Conservation (phyloP, 2,113 vertebrate species). For the Oncorhynchus tshawytscha region DNA sequence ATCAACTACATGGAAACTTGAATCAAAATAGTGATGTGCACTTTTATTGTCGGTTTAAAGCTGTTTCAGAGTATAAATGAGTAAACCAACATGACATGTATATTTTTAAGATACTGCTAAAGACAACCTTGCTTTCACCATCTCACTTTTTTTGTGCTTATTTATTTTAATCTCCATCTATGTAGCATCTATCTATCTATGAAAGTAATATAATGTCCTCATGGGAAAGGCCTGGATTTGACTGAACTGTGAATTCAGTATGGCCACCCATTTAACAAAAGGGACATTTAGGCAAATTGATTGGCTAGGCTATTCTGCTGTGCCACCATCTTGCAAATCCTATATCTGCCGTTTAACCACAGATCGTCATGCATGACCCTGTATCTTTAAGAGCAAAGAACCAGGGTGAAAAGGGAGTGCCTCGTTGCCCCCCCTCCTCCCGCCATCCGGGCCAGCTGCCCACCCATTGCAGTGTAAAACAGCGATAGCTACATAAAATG, state of each 20-base stretch:
- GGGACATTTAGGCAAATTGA: not conserved
- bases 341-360: no score
- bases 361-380: no score
- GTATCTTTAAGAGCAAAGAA: not conserved
- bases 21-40: not conserved
- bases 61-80: not conserved
- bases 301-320: not conserved
- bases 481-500: constrained; percentile 80
- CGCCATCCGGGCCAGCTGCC: constrained; percentile 37
- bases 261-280: not conserved
- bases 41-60: not conserved
- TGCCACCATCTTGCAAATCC: no score
- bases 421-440: not conserved
- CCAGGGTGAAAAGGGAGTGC: no score
- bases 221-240: no score
- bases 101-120: no score
- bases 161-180: not conserved
- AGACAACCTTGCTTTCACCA: no score
- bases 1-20: not conserved
- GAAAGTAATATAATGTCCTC: no score
- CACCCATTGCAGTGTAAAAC: constrained; percentile 33
- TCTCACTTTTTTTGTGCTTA: no score
- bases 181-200: not conserved
- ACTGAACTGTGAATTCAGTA: no score
- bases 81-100: no score